phyloP scores from a whole-genome alignment of 2,888 invertebrate species.

The Stomorhina lunata region DNA sequence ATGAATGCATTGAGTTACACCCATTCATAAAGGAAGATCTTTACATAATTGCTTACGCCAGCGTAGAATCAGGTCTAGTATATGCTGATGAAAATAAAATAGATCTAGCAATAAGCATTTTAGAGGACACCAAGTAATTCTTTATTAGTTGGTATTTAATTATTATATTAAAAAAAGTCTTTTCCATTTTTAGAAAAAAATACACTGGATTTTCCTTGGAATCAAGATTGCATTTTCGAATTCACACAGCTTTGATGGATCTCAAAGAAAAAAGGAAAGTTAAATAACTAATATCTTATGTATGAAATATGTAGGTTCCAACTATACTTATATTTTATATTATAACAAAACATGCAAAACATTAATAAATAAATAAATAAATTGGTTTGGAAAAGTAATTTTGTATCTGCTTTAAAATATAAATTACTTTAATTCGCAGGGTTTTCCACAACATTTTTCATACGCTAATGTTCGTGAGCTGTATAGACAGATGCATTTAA shows the following conservation, averaged over 20 bases:
- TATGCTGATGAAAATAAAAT: slow-evolving; percentile 86
- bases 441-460: too few species aligned
- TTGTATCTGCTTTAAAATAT: too few species aligned
- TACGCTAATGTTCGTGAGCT: too few species aligned
- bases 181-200: slow-evolving; percentile 85
- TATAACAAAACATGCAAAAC: too few species aligned
- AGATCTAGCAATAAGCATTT: slow-evolving; percentile 84
- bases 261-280: slow-evolving; percentile 66
- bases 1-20: slow-evolving; percentile 81
- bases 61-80: slow-evolving; percentile 91
- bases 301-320: too few species aligned
- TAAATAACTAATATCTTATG: neutral
- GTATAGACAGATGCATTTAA: too few species aligned
- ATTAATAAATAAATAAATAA: too few species aligned
- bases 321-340: too few species aligned
- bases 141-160: neutral
- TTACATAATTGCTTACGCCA: slow-evolving; percentile 91
- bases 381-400: too few species aligned
- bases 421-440: too few species aligned
- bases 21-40: slow-evolving; percentile 89
- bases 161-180: neutral
- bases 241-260: slow-evolving; percentile 86
- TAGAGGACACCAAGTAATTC: slow-evolving; percentile 91
- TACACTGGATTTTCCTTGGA: slow-evolving; percentile 93
- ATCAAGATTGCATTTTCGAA: slow-evolving; percentile 92